Percentiles rank a stretch among this genome's conserved stretches.
Conservation (phyloP, 23 tunicate species). For the Styela plicata region DNA sequence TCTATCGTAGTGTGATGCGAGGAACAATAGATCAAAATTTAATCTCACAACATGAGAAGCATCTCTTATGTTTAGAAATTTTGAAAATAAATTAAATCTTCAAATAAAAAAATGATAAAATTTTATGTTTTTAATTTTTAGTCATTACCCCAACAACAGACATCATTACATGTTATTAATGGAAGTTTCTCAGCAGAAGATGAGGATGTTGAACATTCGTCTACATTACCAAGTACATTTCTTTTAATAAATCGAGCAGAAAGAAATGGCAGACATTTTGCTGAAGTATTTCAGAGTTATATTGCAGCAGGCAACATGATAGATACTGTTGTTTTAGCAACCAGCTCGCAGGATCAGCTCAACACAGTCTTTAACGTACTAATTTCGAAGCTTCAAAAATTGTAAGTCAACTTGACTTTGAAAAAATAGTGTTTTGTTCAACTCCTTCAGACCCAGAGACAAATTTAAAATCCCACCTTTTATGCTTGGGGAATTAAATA, state of each 20-base stretch:
- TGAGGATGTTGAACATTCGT: neutral
- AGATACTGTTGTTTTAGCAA: slow-evolving; percentile 5
- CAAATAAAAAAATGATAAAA: too few species aligned
- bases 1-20: too few species aligned
- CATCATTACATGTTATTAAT: neutral
- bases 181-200: slow-evolving; percentile 6
- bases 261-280: neutral
- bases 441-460: too few species aligned
- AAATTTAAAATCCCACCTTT: too few species aligned
- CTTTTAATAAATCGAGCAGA: slow-evolving; percentile 4
- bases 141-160: neutral
- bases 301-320: neutral
- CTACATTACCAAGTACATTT: neutral
- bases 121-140: too few species aligned
- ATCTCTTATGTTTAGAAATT: too few species aligned
- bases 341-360: slow-evolving; percentile 7
- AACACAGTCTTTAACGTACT: neutral
- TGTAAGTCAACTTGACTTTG: slow-evolving; percentile 20
- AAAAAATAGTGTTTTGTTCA: too few species aligned
- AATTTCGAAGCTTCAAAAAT: slow-evolving; percentile 10
- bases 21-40: too few species aligned
- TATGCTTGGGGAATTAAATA: too few species aligned
- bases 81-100: too few species aligned
- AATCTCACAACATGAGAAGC: too few species aligned
- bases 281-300: slow-evolving; percentile 13